Evolutionary conservation across 1,140 invertebrate species (phyloP), one percentile per base, ranked within the genome.

Genomic region (Zeugodacus cucurbitae): DNA sequence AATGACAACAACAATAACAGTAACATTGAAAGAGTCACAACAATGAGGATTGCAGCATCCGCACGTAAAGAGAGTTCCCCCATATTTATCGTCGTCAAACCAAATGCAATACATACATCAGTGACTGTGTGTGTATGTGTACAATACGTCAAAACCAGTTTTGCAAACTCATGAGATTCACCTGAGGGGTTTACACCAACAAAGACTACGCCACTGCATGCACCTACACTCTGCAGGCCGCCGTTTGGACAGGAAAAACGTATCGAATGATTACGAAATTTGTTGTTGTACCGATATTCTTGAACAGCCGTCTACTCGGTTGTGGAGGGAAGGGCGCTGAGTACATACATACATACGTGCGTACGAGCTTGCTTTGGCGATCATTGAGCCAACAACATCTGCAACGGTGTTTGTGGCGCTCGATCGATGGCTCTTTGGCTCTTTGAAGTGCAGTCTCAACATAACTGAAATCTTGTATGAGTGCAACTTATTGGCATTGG

Each of bases 281-380:
- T 82, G 41, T 82, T 82, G 74, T 82, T 82, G 74, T 29, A 48
- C 41, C 26, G 74, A 32, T 82, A 82, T 82, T 82, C 74, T 82
- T 82, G 74, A n/a, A 82, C 44, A 26, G 41, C 41, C 74, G 41
- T 11, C n/a, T 26, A 48, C n/a, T 11, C 74, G 41, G 7, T n/a
- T 5, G 3, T 11, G 8, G 41, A 8, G 41, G 74, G 62, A 14
- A 5, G 62, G 14, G 29, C 3, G 58, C 67, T 37, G 20, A 1
- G 20, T 41, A 34, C 34, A 34, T 70, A 70, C 29, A 14, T 41
- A 34, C 34, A 34, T 70, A 70, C 29, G n/a, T 82, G 41, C 70
- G 70, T 82, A 26, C 11, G 64, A 20, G 34, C 34, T 41, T 32
- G 62, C 62, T 32, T 17, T 29, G 29, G 62, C 62, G 62, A 67